Evolutionary conservation across 2,797 vertebrate genomes (phyloP).

Genomic region (Megaceryle alcyon): DNA sequence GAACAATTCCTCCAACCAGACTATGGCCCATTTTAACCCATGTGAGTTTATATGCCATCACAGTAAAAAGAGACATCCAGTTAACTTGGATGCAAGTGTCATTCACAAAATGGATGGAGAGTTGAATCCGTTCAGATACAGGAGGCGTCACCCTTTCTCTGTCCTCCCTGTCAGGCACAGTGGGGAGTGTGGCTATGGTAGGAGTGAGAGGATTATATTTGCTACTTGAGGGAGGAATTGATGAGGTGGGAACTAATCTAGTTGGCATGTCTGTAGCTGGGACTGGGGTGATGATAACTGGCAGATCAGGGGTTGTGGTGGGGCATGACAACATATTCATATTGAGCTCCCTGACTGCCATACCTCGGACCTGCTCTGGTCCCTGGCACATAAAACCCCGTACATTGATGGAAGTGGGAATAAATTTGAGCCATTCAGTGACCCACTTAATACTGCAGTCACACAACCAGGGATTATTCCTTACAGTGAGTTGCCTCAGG

Average conservation of each 20-base stretch:
- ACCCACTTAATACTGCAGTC: constrained; percentile 95
- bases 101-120: constrained; percentile 91
- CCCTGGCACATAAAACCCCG: constrained; percentile 96
- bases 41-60: constrained; percentile 94
- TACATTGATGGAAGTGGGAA: constrained; percentile 90
- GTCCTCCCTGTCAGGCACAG: constrained; percentile 75
- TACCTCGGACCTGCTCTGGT: constrained; percentile 92
- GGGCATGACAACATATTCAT: constrained; percentile 91
- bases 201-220: constrained; percentile 73
- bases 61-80: constrained; percentile 91
- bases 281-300: constrained; percentile 78
- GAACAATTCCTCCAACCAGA: constrained; percentile 89
- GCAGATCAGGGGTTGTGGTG: constrained; percentile 76
- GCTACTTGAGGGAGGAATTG: constrained; percentile 62
- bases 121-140: constrained; percentile 86
- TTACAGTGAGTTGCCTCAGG: constrained; percentile 92
- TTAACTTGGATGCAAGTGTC: constrained; percentile 90
- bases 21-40: constrained; percentile 97
- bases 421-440: constrained; percentile 90
- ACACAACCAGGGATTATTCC: constrained; percentile 95
- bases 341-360: constrained; percentile 93
- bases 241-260: constrained; percentile 62
- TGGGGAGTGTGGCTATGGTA: constrained; percentile 72
- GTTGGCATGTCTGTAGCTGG: constrained; percentile 78
- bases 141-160: constrained; percentile 79